Base-by-base conservation (phyloP, 2,888 invertebrate species). In the Isotomurus palustris region DNA sequence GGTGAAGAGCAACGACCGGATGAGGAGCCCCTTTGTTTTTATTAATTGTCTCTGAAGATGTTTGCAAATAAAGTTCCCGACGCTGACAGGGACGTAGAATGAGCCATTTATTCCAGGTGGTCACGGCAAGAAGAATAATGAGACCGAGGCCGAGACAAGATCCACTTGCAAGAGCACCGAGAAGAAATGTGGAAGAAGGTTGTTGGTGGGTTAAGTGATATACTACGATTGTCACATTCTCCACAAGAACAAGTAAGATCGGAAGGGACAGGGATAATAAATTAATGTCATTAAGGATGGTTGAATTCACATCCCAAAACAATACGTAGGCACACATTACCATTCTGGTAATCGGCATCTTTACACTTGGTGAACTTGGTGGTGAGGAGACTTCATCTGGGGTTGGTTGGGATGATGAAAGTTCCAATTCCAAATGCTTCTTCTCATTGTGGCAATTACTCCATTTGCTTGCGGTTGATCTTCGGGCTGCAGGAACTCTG, bases 241-340 rank as follows among this genome's bases (percentile, higher is more conserved):
- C 70, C 21, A 61, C 56, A 3, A 61, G 32, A 2, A 60, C 57
- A 5, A 68, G 56, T 1, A 64, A 28, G 27, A 66, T 64, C 51
- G 68, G 70, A 60, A 70, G 61, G 38, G 58, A 45, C 58, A 67
- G 58, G 32, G 52, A 50, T 47, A 58, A 58, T 53, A 58, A 44
- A 58, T 47, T 53, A 29, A 59, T 44, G 45, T 47, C 54, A 27
- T 51, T 32, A 29, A 41, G 29, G n/a, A 48, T 53, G 17, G 47
- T 43, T 19, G 29, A 57, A 35, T 56, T 64, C 35, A 65, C 58
- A 50, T 70, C 70, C 70, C 70, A 70, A 53, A 68, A 70, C 36
- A 68, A 49, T 2, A 66, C 45, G 50, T 69, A 70, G 8, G 65
- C 53, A 59, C 59, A 58, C 28, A 61, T 48, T 17, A 48, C 5